These are phyloP conservation scores for Tetragnatha montana DNA, from an alignment of 2,888 invertebrate genomes.

Conservation along the genomic window DNA sequence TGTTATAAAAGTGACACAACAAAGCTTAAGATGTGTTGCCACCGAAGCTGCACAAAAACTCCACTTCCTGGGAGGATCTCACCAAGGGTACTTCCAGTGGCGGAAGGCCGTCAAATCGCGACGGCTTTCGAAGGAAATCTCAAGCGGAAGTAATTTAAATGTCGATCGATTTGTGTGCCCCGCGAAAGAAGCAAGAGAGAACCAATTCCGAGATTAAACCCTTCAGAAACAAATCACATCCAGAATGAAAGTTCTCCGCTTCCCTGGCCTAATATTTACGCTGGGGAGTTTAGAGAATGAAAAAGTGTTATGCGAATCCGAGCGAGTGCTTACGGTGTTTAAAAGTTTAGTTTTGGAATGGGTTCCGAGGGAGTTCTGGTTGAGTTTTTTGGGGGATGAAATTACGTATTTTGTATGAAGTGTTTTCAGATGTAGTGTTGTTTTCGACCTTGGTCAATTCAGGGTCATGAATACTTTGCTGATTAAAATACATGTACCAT, in stretches of 20 bases:
- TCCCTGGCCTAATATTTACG: not conserved
- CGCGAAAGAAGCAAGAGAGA: not conserved
- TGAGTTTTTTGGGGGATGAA: too few relatives aligned
- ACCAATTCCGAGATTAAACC: constrained; percentile 18
- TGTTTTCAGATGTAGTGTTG: too few relatives aligned
- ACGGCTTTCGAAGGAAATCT: constrained; percentile 25
- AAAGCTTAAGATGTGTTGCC: not conserved
- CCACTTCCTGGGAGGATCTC: not conserved
- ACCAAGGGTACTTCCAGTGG: not conserved
- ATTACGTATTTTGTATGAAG: too few relatives aligned
- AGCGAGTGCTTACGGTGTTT: not conserved
- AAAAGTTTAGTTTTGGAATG: not conserved
- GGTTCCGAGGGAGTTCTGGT: not conserved
- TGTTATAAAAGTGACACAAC: not conserved
- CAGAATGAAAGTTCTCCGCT: not conserved
- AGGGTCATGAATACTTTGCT: too few relatives aligned
- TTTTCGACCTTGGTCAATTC: too few relatives aligned
- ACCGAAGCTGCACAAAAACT: not conserved
- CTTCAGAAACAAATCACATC: not conserved
- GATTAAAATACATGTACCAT: too few relatives aligned
- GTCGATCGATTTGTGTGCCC: constrained; percentile 21
- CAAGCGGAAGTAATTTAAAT: constrained; percentile 41
- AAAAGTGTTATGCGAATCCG: not conserved
- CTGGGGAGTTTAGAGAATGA: not conserved
- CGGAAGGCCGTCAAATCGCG: constrained; percentile 11